Evolutionary conservation across 2,888 invertebrate species (phyloP).

Genomic region (Macropis europaea): DNA sequence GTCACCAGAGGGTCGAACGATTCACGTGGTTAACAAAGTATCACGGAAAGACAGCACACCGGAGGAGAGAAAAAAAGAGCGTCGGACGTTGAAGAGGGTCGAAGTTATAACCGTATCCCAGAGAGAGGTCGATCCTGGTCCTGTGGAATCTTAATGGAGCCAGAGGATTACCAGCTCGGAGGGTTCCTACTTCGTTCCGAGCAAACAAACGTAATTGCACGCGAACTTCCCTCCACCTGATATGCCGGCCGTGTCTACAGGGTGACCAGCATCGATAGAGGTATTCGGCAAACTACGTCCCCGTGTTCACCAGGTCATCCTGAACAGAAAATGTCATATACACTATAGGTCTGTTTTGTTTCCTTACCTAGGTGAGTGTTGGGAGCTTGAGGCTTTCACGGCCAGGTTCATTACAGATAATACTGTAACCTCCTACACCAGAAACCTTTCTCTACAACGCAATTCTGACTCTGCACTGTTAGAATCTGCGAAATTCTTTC

Average conservation of each 20-base stretch:
- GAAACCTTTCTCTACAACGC: too few relatives aligned
- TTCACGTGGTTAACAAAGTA: slow-evolving; percentile 34
- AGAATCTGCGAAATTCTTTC: too few relatives aligned
- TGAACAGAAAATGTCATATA: too few relatives aligned
- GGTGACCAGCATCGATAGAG: too few relatives aligned
- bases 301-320: too few relatives aligned
- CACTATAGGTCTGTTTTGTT: too few relatives aligned
- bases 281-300: too few relatives aligned
- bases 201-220: slow-evolving; percentile 72
- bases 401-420: too few relatives aligned
- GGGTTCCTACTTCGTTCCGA: slow-evolving; percentile 37
- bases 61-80: slow-evolving; percentile 32
- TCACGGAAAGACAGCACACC: slow-evolving; percentile 24
- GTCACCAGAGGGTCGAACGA: slow-evolving; percentile 13
- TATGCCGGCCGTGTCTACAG: slow-evolving; percentile 28
- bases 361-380: too few relatives aligned
- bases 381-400: too few relatives aligned
- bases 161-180: slow-evolving; percentile 60
- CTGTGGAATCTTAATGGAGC: slow-evolving; percentile 71
- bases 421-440: too few relatives aligned
- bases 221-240: slow-evolving; percentile 44
- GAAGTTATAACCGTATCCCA: slow-evolving; percentile 61
- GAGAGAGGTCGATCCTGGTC: slow-evolving; percentile 63
- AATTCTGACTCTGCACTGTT: too few relatives aligned
- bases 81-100: slow-evolving; percentile 57